Evolutionary conservation across 2,888 invertebrate species (phyloP), one percentile per base, ranked within the genome.

Genomic region (Frankliniella fusca): DNA sequence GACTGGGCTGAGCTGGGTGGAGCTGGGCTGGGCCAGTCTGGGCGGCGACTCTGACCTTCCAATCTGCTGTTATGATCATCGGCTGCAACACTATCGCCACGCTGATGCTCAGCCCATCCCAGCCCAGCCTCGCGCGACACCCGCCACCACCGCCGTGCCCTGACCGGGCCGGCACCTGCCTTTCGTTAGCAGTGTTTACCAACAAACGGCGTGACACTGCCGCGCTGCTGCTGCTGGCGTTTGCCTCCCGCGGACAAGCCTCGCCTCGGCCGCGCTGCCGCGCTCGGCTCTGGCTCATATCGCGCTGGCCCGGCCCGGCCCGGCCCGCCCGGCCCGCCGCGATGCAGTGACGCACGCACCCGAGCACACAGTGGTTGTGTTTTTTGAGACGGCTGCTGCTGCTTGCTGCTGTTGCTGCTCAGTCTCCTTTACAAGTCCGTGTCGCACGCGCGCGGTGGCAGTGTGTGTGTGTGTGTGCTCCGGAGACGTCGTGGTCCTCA

Each of bases 131-230:
- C 38, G 38, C 38, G n/a, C n/a, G n/a, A n/a, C n/a, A n/a, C 38
- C 38, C 38, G 38, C 38, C 38, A n/a, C n/a, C 15, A 10, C 61
- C 61, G 15, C 61, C 61, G 12, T 3, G 61, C 54, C 54, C 20
- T 15, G 61, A 2, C 38, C n/a, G 61, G 61, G 15, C 20, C 7
- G 12, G 11, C 7, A n/a, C 15, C 61, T n/a, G 61, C 61, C 18
- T 18, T 61, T 61, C 61, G n/a, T 61, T 61, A 61, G 61, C 61
- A 61, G 61, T 61, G 61, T 61, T 61, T 61, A 61, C 61, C 61
- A 61, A 61, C 61, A 61, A 61, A 61, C 61, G 61, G 61, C 54
- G 54, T 9, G 61, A n/a, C 61, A 18, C 18, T 61, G 18, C 20
- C 54, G 54, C 54, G 10, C 54, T 61, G 0, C 20, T n/a, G 61